Conservation (phyloP, 2,888 invertebrate species). For the Trypoxylon attenuatum region DNA sequence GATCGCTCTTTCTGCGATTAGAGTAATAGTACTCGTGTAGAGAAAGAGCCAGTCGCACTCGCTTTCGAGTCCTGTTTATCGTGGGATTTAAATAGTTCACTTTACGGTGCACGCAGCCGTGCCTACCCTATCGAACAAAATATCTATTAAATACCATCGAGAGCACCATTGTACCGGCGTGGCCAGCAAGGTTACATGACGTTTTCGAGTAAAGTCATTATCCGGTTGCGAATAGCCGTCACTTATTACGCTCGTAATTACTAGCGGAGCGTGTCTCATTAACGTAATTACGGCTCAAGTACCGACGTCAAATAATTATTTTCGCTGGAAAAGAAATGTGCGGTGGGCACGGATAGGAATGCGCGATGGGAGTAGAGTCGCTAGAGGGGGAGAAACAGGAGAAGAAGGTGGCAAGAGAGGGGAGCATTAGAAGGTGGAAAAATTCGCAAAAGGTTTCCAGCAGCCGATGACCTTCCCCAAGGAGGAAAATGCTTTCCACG, state of each 20-base stretch:
- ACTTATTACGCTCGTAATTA: not conserved
- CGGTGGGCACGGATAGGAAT: too few species aligned
- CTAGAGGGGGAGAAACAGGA: too few species aligned
- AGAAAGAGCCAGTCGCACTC: slow-evolving; percentile 26
- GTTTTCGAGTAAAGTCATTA: not conserved
- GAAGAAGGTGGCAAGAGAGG: not conserved
- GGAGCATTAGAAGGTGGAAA: not conserved
- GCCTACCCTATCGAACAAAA: not conserved
- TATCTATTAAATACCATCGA: not conserved
- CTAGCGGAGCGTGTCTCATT: not conserved
- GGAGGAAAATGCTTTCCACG: slow-evolving; percentile 45
- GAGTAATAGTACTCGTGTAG: not conserved
- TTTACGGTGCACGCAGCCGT: not conserved
- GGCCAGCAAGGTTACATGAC: not conserved
- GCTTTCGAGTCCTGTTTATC: slow-evolving; percentile 4
- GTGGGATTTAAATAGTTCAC: slow-evolving; percentile 4
- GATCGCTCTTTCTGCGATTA: slow-evolving; percentile 12
- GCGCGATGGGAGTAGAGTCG: too few species aligned
- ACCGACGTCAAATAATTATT: not conserved
- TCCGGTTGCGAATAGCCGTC: not conserved
- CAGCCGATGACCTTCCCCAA: slow-evolving; percentile 24
- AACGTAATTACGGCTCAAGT: not conserved
- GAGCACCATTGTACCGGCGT: not conserved
- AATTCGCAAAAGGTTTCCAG: not conserved
- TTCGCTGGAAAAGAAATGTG: not conserved